A percentile compares a stretch with the other conserved stretches of the same genome.
Evolutionary conservation across 2,797 vertebrate genomes (phyloP).

Genomic region (Acanthiza pusilla): DNA sequence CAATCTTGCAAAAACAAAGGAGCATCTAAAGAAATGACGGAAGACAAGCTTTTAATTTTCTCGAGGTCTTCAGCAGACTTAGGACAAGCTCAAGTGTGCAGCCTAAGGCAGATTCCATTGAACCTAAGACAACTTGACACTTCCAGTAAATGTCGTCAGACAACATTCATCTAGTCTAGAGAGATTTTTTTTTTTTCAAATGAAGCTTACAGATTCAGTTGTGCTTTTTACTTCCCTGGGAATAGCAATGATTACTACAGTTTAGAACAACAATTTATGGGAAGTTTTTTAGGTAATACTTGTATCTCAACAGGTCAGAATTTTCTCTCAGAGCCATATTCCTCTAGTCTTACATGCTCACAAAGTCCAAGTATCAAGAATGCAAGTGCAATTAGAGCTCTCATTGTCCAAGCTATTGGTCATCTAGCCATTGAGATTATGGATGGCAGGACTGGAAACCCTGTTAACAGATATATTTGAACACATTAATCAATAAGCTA

Average conservation of each 20-base stretch:
- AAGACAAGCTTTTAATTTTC: background rate
- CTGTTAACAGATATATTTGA: background rate
- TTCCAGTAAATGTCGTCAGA: background rate
- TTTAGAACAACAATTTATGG: background rate
- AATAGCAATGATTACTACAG: background rate
- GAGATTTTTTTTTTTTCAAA: background rate
- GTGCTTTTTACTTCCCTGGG: background rate
- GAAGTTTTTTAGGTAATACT: background rate
- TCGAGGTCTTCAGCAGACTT: background rate
- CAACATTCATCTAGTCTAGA: background rate
- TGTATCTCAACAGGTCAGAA: background rate
- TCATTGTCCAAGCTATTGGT: background rate
- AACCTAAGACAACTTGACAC: constrained; percentile 11
- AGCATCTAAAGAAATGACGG: background rate
- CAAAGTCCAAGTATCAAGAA: background rate
- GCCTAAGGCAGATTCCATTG: constrained; percentile 19
- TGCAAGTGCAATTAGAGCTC: background rate
- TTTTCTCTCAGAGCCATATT: background rate
- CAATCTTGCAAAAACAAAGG: background rate
- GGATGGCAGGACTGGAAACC: background rate
- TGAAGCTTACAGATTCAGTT: background rate
- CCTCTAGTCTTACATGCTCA: background rate
- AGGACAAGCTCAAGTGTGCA: background rate
- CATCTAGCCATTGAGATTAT: background rate
- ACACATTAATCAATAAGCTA: background rate